Conservation (phyloP, 2,888 invertebrate species). For the Hyposoter didymator region DNA sequence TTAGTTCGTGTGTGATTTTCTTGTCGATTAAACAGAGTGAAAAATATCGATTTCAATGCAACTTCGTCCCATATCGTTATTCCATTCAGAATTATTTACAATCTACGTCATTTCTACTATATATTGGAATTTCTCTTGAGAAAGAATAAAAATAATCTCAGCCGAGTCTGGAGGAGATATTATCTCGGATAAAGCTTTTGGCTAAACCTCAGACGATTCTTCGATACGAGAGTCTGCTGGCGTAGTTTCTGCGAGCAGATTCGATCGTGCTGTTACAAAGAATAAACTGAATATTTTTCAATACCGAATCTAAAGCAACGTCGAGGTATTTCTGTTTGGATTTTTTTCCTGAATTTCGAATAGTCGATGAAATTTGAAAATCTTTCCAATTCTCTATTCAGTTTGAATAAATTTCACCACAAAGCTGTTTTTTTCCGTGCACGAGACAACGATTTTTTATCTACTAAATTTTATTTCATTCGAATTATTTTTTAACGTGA, state of each 20-base stretch:
- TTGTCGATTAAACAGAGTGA: neutral
- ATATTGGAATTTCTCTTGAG: neutral
- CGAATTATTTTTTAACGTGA: no score
- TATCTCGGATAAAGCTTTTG: neutral
- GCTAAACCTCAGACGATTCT: conserved; percentile 1
- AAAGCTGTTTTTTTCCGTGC: no score
- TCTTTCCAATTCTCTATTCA: neutral
- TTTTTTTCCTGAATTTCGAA: neutral
- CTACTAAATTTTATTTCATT: no score
- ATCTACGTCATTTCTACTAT: neutral
- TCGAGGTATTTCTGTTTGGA: neutral
- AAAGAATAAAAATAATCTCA: neutral
- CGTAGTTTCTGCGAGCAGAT: neutral
- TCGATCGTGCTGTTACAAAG: neutral
- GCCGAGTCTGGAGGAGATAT: neutral
- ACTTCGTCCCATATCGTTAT: neutral
- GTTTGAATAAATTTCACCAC: neutral
- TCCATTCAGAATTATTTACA: neutral
- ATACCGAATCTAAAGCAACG: neutral
- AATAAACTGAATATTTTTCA: neutral
- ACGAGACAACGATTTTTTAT: no score
- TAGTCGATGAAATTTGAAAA: neutral
- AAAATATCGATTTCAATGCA: neutral
- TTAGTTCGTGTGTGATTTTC: neutral
- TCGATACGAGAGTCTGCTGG: neutral